Base-by-base conservation (phyloP, 37 sponge, comb jelly and placozoan species). In the Trichoplax adhaerens region DNA sequence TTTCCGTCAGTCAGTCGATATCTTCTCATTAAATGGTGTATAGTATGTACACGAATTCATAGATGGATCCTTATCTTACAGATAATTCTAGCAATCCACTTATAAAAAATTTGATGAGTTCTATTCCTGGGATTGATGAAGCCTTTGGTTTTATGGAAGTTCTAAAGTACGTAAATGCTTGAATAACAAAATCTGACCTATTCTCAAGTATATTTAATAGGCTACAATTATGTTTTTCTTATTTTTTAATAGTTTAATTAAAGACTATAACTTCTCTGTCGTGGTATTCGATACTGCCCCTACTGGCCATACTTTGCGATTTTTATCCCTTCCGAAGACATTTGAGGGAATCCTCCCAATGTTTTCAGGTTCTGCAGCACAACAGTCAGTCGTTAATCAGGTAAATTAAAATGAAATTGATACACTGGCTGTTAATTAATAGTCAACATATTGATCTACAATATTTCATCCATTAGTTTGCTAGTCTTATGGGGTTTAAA, bases 261-360 rank as follows among this genome's bases (percentile, higher is more conserved):
- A 88, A 72, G 78, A 82, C 76, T 77, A 90, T 51, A 58, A 91
- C 65, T 96, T 96, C 70, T 88, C 94, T 8, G 99, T 96, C 75
- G 99, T 96, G 52, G 87, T 96, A 55, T 96, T 96, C 75, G 99
- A 96, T 82, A 96, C 99, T 12, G 99, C 99, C 0, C 99, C 99
- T 10, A 96, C 99, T 12, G 99, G 99, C 5, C 99, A 96, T 82
- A 96, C 99, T 8, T 82, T 96, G 3, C 77, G 99, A 10, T 86
- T 96, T 63, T 87, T 96, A 52, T 91, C 99, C 54, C 87, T 91
- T 79, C 99, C 99, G 4, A 67, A 66, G 29, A 67, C 83, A n/a
- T 80, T 96, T 55, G 75, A 78, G 53, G 88, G 29, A 29, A 29
- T 29, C 29, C 29, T 29, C 29, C 29, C 29, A 29, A 29, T 29